Evolutionary conservation across 2,888 invertebrate genomes (phyloP).

Genomic region (Orthosia gothica): DNA sequence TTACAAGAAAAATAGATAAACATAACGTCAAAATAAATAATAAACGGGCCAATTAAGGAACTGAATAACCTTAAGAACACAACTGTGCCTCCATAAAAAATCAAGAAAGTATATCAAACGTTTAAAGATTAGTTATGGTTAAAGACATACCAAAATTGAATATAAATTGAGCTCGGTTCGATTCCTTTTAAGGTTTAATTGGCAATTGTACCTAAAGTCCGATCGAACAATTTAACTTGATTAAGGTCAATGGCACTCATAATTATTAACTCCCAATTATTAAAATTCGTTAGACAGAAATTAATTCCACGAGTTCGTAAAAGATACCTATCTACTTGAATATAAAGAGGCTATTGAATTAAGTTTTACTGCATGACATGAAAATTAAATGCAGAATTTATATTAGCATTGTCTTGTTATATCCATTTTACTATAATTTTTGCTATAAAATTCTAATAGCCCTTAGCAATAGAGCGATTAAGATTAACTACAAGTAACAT

Average conservation of each 20-base stretch:
- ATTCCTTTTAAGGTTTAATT: constrained; percentile 72
- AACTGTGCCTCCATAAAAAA: constrained; percentile 36
- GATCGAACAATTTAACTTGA: constrained; percentile 64
- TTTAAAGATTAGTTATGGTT: constrained; percentile 74
- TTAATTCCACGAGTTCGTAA: constrained; percentile 51
- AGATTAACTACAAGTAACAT: constrained; percentile 7
- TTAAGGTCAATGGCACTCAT: constrained; percentile 75
- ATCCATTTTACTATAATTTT: constrained; percentile 14
- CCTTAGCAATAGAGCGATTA: constrained; percentile 16
- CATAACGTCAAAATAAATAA: constrained; percentile 25
- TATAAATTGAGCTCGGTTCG: constrained; percentile 69
- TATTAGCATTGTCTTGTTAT: constrained; percentile 12
- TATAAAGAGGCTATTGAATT: constrained; percentile 37
- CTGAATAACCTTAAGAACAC: constrained; percentile 41
- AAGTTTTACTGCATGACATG: constrained; percentile 13
- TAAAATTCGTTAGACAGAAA: constrained; percentile 61
- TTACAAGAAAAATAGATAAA: constrained; percentile 31
- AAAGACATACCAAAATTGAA: constrained; percentile 68
- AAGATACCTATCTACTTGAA: constrained; percentile 20
- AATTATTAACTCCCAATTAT: constrained; percentile 64
- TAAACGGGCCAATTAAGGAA: constrained; percentile 49
- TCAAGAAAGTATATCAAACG: constrained; percentile 68
- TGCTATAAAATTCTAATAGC: constrained; percentile 13
- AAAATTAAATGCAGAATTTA: constrained; percentile 30
- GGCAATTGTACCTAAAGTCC: constrained; percentile 55